Base-by-base conservation (phyloP, 2,888 invertebrate genomes). In the Allolobophora icterica region DNA sequence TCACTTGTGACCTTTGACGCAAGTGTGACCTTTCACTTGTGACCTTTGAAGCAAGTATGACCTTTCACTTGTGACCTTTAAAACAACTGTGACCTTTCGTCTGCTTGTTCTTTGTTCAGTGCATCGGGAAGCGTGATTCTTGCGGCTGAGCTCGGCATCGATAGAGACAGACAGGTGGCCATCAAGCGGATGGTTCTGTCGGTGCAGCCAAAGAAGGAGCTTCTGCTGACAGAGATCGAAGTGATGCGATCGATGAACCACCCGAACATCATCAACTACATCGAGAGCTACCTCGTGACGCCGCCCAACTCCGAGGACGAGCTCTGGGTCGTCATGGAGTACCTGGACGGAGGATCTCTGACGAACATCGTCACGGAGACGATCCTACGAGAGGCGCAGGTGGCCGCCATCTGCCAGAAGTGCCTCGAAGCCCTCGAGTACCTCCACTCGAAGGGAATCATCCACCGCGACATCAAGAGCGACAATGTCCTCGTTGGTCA, bases 311-410 rank as follows among this genome's bases (percentile, higher is more conserved):
- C 97, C 92, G 33, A 84, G 19, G 52, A 83, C 11, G 92, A 91
- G 45, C 91, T 94, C 33, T 93, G 99, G 99, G 99, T 99, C 92
- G 99, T 99, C 92, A 99, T 99, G 99, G 99, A 99, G 96, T 99
- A 99, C 96, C 96, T 99, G 94, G 99, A 99, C 84, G 99, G 99
- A 92, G 99, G 99, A 91, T 99, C 99, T 83, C 96, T 99, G 94
- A 99, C 99, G n/a, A 99, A 99, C 96, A 99, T 99, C 92, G 99
- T 99, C 92, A 99, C 99, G 38, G 99, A 99, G 96, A 99, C 99
- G 90, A 99, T 99, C 95, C 99, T 99, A 99, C 99, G 99, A 95
- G 99, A 99, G 96, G 99, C 99, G 0, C 99, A 99, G 96, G 99
- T 99, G 94, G 99, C 99, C 21, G 99, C 99, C 71, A 99, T 99